These are phyloP conservation scores for Micronycteris hirsuta DNA, from an alignment of 2,113 vertebrate genomes.

Conservation along the genomic window DNA sequence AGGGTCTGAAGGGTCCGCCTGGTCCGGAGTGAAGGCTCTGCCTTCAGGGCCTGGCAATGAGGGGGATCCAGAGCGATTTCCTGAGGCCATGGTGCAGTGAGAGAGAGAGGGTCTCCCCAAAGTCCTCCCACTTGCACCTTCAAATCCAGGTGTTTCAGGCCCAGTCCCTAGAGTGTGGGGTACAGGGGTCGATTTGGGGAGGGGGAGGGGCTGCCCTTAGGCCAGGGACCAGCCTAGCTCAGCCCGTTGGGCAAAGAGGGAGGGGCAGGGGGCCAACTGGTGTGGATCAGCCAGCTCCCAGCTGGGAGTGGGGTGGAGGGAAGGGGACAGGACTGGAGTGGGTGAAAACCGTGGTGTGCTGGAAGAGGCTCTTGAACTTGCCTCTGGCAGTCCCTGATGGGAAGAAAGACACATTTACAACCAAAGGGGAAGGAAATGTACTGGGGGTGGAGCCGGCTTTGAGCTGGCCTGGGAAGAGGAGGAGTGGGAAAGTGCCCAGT, in stretches of 20 bases:
- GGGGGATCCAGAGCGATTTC: neutral
- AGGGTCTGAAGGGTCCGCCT: neutral
- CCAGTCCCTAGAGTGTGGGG: neutral
- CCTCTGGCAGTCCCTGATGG: neutral
- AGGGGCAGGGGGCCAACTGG: no score
- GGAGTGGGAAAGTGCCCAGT: rapidly evolving
- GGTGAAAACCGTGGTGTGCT: neutral
- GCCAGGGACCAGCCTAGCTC: neutral
- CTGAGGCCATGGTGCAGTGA: neutral
- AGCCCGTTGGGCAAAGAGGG: no score
- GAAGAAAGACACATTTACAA: neutral
- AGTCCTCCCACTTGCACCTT: rapidly evolving
- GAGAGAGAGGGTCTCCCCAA: neutral
- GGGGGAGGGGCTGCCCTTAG: neutral
- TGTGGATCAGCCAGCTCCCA: neutral
- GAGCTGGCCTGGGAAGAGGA: neutral
- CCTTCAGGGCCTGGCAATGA: neutral
- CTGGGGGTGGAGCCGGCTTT: neutral
- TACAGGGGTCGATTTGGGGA: neutral
- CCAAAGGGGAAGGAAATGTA: neutral
- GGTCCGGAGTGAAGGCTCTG: neutral
- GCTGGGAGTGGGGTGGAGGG: no score
- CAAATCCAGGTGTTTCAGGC: neutral
- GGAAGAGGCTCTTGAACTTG: neutral
- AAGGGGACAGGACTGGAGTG: rapidly evolving